These are phyloP conservation scores for Himalopsyche tibetana DNA, from an alignment of 2,888 invertebrate species.

Conservation along the genomic window DNA sequence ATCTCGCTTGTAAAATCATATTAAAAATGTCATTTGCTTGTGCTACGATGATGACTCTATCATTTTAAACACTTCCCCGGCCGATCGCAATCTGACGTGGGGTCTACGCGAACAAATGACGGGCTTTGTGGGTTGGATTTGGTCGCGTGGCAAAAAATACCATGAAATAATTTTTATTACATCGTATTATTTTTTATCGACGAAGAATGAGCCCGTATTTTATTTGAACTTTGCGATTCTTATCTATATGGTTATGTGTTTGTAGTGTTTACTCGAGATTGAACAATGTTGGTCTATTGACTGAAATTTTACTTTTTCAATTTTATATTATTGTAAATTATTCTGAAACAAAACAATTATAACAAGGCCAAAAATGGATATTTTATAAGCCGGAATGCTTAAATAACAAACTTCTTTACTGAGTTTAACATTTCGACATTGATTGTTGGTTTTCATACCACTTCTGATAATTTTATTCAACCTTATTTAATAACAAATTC, in stretches of 20 bases:
- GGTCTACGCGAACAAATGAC: slow-evolving; percentile 54
- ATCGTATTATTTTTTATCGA: slow-evolving; percentile 32
- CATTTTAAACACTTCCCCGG: slow-evolving; percentile 58
- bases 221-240: not conserved
- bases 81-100: slow-evolving; percentile 46
- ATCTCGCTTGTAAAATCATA: slow-evolving; percentile 63
- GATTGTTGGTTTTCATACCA: too few relatives aligned
- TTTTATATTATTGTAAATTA: too few relatives aligned
- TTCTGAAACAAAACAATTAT: too few relatives aligned
- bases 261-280: not conserved
- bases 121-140: slow-evolving; percentile 8
- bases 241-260: not conserved
- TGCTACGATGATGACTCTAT: slow-evolving; percentile 63
- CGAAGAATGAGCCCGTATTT: slow-evolving; percentile 23
- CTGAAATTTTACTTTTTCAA: too few relatives aligned
- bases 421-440: too few relatives aligned
- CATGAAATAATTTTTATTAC: slow-evolving; percentile 28
- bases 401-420: too few relatives aligned
- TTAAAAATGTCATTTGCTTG: slow-evolving; percentile 66
- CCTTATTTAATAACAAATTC: too few relatives aligned
- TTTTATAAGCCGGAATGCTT: too few relatives aligned
- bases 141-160: slow-evolving; percentile 39
- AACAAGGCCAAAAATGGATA: too few relatives aligned
- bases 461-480: too few relatives aligned
- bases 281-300: too few relatives aligned